Base-by-base conservation (phyloP, 2,797 vertebrate species). In the Carcharodon carcharias region DNA sequence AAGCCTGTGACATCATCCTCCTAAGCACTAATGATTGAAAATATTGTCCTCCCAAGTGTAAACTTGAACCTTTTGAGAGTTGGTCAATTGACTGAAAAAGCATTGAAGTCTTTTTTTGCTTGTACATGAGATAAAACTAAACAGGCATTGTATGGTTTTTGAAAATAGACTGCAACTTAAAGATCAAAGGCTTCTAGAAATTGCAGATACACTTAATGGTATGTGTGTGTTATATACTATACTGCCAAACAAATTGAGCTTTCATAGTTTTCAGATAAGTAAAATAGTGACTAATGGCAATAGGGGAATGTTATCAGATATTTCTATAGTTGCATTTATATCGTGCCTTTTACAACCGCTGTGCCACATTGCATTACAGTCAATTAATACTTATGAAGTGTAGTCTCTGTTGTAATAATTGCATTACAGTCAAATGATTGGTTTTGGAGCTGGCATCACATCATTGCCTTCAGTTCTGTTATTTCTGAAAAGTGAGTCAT, bases 401-500 rank as follows among this genome's bases (percentile, higher is more conserved):
- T 2, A 93, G 23, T 67, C 63, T 23, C 2, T 21, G 61, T 45
- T 45, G 16, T 26, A 45, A 89, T 67, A 93, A 67, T 67, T 93
- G n/a, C 91, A 93, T 40, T 93, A 67, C 7, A 8, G 61, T 65
- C 61, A 67, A 45, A 93, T 93, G 58, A 63, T 93, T 93, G n/a
- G 18, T 93, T 93, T 93, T 8, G 21, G 23, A 93, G 21, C 8
- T 93, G 61, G 91, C 61, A 93, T 93, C n/a, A 45, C 26, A 93
- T 18, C n/a, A 61, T 8, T 18, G 58, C 91, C 91, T 45, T 67
- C 35, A 63, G 6, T 92, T 92, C 14, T 92, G 58, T 92, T 93
- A 93, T 93, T 93, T 93, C 63, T 93, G 91, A 93, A 45, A 45
- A 93, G 91, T 93, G 91, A 93, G n/a, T 93, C 61, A 93, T 67